A percentile compares a stretch with the other conserved stretches of the same genome.
Evolutionary conservation across 2,888 invertebrate genomes (phyloP).

Genomic region (Lasius fuliginosus): DNA sequence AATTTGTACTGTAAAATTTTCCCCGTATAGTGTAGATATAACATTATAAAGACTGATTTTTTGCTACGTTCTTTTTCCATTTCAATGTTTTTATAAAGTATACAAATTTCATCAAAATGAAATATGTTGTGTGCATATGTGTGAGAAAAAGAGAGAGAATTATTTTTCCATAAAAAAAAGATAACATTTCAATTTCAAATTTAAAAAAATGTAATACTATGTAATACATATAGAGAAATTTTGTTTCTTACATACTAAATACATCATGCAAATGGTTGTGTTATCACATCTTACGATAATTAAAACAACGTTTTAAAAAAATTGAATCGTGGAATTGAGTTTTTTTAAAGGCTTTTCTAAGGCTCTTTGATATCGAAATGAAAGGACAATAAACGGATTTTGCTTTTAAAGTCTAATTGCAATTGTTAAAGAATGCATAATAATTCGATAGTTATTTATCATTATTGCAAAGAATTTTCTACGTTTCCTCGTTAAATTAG

Average conservation of each 20-base stretch:
- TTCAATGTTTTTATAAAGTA: constrained; percentile 2
- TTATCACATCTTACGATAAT: not conserved
- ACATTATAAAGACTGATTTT: not conserved
- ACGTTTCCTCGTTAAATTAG: not conserved
- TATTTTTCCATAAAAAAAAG: not conserved
- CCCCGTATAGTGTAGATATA: not conserved
- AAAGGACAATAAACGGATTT: not conserved
- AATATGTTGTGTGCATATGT: not conserved
- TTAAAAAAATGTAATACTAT: not conserved
- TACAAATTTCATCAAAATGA: not conserved
- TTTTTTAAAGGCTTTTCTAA: not conserved
- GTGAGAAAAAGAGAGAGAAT: not conserved
- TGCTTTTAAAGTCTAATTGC: not conserved
- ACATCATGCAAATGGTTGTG: not conserved
- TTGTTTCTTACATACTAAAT: not conserved
- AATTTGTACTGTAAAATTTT: not conserved
- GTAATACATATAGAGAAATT: not conserved
- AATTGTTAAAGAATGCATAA: not conserved
- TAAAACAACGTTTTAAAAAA: not conserved
- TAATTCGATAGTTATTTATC: not conserved
- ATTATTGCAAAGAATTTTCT: not conserved
- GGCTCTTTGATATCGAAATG: not conserved
- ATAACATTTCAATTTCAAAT: not conserved
- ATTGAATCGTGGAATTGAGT: not conserved
- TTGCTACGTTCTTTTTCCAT: not conserved